phyloP scores from a whole-genome alignment of 2,797 vertebrate genomes.

The Rhinophrynus dorsalis region DNA sequence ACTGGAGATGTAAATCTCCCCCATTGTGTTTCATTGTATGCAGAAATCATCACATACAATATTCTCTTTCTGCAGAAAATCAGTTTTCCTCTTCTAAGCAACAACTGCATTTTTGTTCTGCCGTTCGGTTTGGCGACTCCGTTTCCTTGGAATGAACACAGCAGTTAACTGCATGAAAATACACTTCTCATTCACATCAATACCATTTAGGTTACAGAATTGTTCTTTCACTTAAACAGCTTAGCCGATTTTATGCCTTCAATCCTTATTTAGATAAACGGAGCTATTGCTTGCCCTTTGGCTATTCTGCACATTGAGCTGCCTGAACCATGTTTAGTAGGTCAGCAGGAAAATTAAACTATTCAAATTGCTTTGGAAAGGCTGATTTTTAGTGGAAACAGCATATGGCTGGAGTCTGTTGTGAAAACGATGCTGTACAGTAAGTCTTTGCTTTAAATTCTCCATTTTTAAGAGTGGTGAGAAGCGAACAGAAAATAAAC shows the following conservation, averaged over 20 bases:
- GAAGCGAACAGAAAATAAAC: too few relatives aligned
- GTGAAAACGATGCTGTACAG: too few relatives aligned
- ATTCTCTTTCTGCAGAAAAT: too few relatives aligned
- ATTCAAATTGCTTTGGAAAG: slow-evolving; percentile 63
- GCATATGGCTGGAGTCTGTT: too few relatives aligned
- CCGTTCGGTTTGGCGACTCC: too few relatives aligned
- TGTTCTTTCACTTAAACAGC: slow-evolving; percentile 25
- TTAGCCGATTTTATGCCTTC: neutral
- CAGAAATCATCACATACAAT: too few relatives aligned
- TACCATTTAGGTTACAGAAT: slow-evolving; percentile 17
- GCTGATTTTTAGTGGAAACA: slow-evolving; percentile 42
- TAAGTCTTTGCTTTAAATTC: too few relatives aligned
- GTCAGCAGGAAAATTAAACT: slow-evolving; percentile 62
- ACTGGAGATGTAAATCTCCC: too few relatives aligned
- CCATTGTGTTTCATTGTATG: too few relatives aligned
- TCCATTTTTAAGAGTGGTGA: too few relatives aligned
- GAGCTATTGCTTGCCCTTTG: slow-evolving; percentile 51
- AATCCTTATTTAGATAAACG: slow-evolving; percentile 54
- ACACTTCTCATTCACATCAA: slow-evolving; percentile 23
- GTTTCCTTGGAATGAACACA: neutral
- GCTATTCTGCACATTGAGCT: slow-evolving; percentile 62
- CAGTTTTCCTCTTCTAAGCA: too few relatives aligned
- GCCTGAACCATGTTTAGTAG: slow-evolving; percentile 59
- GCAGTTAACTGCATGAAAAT: slow-evolving; percentile 14
- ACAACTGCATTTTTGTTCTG: too few relatives aligned